phyloP scores from a whole-genome alignment of 2,888 invertebrate species.

The Geotrupes spiniger region DNA sequence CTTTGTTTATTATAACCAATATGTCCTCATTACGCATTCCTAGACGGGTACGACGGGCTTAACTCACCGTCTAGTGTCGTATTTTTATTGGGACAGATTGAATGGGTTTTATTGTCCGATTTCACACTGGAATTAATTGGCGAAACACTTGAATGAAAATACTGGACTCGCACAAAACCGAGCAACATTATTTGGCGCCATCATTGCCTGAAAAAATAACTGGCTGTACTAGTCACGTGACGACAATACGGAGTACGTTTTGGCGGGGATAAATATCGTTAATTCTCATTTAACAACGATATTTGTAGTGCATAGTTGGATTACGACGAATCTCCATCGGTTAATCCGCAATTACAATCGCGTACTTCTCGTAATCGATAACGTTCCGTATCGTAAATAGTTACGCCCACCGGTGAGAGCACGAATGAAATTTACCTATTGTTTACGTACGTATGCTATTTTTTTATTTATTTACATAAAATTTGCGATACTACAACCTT shows the following conservation, averaged over 20 bases:
- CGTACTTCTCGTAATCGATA: no score
- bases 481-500: no score
- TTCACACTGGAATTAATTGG: constrained; percentile 21
- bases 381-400: no score
- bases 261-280: constrained; percentile 34
- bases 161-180: constrained; percentile 48
- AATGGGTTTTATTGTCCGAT: constrained; percentile 6
- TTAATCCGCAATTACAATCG: no score
- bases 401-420: no score
- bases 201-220: constrained; percentile 56
- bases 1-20: constrained; percentile 54
- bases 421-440: no score
- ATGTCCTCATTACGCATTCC: constrained; percentile 57
- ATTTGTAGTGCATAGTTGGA: no score
- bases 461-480: no score
- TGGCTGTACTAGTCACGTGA: constrained; percentile 54
- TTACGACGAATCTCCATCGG: no score
- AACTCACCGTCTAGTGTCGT: constrained; percentile 37
- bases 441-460: no score
- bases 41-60: constrained; percentile 40
- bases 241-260: constrained; percentile 41
- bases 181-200: constrained; percentile 57
- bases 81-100: constrained; percentile 12
- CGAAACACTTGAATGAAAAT: constrained; percentile 25
- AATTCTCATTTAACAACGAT: constrained; percentile 7